These are phyloP conservation scores for Heteractis magnifica DNA, from an alignment of 92 coral and sea anemone genomes.

Conservation along the genomic window DNA sequence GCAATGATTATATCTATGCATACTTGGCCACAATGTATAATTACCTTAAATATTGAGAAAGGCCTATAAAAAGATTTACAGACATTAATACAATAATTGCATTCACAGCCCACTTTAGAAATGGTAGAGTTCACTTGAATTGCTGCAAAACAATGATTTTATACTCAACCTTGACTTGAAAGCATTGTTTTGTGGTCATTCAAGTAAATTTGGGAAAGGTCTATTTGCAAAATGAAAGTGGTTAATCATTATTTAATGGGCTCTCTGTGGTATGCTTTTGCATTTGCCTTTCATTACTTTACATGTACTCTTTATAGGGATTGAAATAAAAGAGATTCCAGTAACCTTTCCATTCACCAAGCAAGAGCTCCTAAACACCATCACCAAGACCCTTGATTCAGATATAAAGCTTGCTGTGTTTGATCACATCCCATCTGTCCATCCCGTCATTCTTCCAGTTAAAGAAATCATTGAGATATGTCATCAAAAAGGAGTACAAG, in stretches of 20 bases:
- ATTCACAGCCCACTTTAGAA: too few relatives aligned
- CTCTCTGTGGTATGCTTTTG: background rate
- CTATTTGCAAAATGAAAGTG: too few relatives aligned
- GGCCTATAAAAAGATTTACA: too few relatives aligned
- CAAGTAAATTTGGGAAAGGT: too few relatives aligned
- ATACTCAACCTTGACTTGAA: too few relatives aligned
- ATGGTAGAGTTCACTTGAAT: too few relatives aligned
- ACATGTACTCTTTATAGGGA: background rate
- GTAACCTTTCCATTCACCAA: slow-evolving; percentile 47
- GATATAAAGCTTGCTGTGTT: slow-evolving; percentile 62
- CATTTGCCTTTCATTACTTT: background rate
- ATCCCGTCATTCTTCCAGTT: slow-evolving; percentile 60
- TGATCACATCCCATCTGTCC: slow-evolving; percentile 59
- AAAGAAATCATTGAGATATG: slow-evolving; percentile 56
- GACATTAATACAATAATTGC: too few relatives aligned
- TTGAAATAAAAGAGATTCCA: slow-evolving; percentile 41
- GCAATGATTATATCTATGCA: too few relatives aligned
- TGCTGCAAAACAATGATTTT: too few relatives aligned
- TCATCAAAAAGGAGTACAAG: slow-evolving; percentile 61
- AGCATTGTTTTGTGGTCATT: too few relatives aligned
- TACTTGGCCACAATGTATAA: too few relatives aligned
- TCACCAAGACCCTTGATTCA: slow-evolving; percentile 39
- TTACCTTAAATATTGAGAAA: too few relatives aligned
- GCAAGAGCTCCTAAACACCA: slow-evolving; percentile 43
- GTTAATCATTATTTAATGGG: background rate